Evolutionary conservation across 2,113 vertebrate species (phyloP).

Genomic region (Tachysurus vachellii): DNA sequence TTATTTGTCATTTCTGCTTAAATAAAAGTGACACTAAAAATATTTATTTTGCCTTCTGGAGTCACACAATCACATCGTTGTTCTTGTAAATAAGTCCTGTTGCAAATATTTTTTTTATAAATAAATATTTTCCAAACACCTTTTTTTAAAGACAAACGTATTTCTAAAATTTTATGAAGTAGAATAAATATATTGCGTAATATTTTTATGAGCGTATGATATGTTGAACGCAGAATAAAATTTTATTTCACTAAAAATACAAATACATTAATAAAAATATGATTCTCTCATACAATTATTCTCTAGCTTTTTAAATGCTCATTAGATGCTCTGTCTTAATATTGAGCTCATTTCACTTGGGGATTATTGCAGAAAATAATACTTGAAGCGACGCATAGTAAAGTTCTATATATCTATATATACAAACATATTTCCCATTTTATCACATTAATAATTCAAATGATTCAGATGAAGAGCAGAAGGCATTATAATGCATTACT

Average conservation of each 20-base stretch:
- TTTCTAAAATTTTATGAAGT: neutral
- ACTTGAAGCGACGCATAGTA: neutral
- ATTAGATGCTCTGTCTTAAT: neutral
- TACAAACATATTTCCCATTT: conserved; percentile 22
- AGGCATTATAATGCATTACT: conserved; percentile 72
- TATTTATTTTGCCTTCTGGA: neutral
- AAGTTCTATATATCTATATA: conserved; percentile 16
- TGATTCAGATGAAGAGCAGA: conserved; percentile 57
- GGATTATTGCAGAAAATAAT: neutral
- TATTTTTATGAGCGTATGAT: neutral
- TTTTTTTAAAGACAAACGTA: neutral
- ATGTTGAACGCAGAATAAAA: neutral
- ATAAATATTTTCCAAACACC: neutral
- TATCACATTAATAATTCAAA: conserved; percentile 70
- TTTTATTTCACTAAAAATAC: neutral
- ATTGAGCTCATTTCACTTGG: neutral
- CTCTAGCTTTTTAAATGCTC: neutral
- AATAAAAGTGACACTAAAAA: neutral
- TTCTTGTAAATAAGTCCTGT: neutral
- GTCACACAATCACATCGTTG: neutral
- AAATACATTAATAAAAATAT: neutral
- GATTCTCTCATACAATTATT: neutral
- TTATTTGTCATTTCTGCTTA: neutral
- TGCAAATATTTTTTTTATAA: neutral
- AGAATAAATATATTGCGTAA: neutral